Conservation (phyloP, 2,888 invertebrate species). For the Tricholauxania praeusta region DNA sequence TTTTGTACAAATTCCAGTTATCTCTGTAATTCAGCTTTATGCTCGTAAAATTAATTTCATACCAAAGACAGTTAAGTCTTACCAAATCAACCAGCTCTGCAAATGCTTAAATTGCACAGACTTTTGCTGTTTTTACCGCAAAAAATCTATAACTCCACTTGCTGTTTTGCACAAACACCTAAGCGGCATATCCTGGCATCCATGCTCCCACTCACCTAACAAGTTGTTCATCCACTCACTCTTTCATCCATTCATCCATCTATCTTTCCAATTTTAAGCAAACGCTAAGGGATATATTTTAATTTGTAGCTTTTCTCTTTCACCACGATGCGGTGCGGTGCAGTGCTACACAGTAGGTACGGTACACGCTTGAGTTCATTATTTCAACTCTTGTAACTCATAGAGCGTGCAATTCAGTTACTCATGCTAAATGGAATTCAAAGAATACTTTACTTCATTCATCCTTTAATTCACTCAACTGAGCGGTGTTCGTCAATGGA, state of each 20-base stretch:
- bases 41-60: too few relatives aligned
- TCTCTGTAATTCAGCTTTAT: too few relatives aligned
- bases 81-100: too few relatives aligned
- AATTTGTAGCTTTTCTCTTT: slow-evolving; percentile 28
- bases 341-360: neutral
- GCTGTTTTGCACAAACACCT: too few relatives aligned
- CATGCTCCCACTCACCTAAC: neutral
- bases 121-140: too few relatives aligned
- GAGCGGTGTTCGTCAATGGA: slow-evolving; percentile 2
- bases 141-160: too few relatives aligned
- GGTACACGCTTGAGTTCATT: slow-evolving; percentile 10
- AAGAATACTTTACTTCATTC: slow-evolving; percentile 24
- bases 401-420: slow-evolving; percentile 26
- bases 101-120: too few relatives aligned
- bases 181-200: neutral
- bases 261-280: neutral
- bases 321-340: neutral
- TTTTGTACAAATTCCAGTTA: too few relatives aligned
- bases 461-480: slow-evolving; percentile 27
- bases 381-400: slow-evolving; percentile 18
- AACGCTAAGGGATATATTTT: slow-evolving; percentile 18
- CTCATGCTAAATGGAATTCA: slow-evolving; percentile 18
- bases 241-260: neutral
- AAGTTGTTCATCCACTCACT: neutral
- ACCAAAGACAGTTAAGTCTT: too few relatives aligned